Evolutionary conservation across 2,888 invertebrate species (phyloP).

Genomic region (Carpatolechia fugitivella): DNA sequence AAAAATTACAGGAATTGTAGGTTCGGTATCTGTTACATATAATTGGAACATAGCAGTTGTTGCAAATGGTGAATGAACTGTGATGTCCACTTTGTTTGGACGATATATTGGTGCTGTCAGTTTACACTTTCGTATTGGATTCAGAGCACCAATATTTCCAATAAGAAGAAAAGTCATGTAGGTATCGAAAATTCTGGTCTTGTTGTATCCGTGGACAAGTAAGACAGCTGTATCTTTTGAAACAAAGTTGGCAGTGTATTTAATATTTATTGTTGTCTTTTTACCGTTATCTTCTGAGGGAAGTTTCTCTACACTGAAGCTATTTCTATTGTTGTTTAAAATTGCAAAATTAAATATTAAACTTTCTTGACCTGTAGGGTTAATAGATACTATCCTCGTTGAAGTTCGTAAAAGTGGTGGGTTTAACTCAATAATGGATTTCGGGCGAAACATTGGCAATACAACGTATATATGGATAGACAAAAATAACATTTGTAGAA

Average conservation of each 20-base stretch:
- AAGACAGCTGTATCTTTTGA: constrained; percentile 51
- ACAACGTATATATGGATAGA: constrained; percentile 76
- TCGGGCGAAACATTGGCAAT: constrained; percentile 73
- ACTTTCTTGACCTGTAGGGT: constrained; percentile 61
- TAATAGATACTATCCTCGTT: constrained; percentile 54
- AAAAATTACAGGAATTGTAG: constrained; percentile 50
- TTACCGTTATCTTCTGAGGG: constrained; percentile 53
- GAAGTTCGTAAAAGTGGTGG: constrained; percentile 67
- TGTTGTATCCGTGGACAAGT: constrained; percentile 65
- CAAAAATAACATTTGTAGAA: constrained; percentile 79
- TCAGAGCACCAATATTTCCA: constrained; percentile 50
- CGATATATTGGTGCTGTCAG: constrained; percentile 63
- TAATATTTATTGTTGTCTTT: constrained; percentile 58
- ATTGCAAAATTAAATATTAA: constrained; percentile 53
- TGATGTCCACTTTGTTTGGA: constrained; percentile 59
- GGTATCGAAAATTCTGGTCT: constrained; percentile 69
- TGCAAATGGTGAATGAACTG: constrained; percentile 57
- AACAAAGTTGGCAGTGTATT: constrained; percentile 61
- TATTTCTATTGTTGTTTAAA: constrained; percentile 52
- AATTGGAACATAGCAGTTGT: constrained; percentile 40
- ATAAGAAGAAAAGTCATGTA: constrained; percentile 57
- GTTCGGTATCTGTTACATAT: constrained; percentile 57
- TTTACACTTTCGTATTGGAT: constrained; percentile 60
- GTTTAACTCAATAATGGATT: constrained; percentile 60
- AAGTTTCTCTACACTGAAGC: constrained; percentile 60